A percentile compares a stretch with the other conserved stretches of the same genome.
phyloP scores from a whole-genome alignment of 2,888 invertebrate genomes.

The Xylocampa areola region DNA sequence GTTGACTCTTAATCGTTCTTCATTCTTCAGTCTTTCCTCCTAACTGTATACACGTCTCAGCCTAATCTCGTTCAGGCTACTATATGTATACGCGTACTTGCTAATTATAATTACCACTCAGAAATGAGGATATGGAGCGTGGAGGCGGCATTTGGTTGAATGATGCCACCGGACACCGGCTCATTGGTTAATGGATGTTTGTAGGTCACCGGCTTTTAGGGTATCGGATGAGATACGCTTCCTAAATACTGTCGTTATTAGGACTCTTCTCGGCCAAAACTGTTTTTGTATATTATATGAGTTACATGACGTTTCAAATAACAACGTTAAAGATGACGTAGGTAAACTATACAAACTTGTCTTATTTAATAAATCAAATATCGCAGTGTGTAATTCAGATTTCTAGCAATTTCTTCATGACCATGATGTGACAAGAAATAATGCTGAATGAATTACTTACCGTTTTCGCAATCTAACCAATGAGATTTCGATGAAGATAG shows the following conservation, averaged over 20 bases:
- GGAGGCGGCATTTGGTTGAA: slow-evolving; percentile 53
- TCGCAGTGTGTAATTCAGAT: too few relatives aligned
- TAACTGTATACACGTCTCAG: too few relatives aligned
- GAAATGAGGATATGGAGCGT: slow-evolving; percentile 61
- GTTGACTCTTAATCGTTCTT: too few relatives aligned
- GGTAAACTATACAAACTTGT: too few relatives aligned
- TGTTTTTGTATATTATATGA: too few relatives aligned
- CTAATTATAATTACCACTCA: slow-evolving; percentile 54
- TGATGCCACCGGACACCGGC: slow-evolving; percentile 61
- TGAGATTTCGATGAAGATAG: slow-evolving; percentile 37
- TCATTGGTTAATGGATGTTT: slow-evolving; percentile 66
- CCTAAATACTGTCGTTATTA: slow-evolving; percentile 29
- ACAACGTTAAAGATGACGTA: too few relatives aligned
- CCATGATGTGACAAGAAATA: slow-evolving; percentile 29
- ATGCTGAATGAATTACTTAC: slow-evolving; percentile 45
- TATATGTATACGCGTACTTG: slow-evolving; percentile 34
- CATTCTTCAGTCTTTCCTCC: too few relatives aligned
- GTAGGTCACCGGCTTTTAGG: slow-evolving; percentile 66
- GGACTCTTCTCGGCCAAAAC: too few relatives aligned
- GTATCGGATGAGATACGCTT: slow-evolving; percentile 31
- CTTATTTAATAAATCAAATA: too few relatives aligned
- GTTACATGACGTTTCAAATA: too few relatives aligned
- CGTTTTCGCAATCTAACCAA: slow-evolving; percentile 39
- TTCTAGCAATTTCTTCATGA: too few relatives aligned
- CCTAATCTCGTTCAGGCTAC: too few relatives aligned